phyloP scores from a whole-genome alignment of 2,797 vertebrate species.

The Lateolabrax maculatus region DNA sequence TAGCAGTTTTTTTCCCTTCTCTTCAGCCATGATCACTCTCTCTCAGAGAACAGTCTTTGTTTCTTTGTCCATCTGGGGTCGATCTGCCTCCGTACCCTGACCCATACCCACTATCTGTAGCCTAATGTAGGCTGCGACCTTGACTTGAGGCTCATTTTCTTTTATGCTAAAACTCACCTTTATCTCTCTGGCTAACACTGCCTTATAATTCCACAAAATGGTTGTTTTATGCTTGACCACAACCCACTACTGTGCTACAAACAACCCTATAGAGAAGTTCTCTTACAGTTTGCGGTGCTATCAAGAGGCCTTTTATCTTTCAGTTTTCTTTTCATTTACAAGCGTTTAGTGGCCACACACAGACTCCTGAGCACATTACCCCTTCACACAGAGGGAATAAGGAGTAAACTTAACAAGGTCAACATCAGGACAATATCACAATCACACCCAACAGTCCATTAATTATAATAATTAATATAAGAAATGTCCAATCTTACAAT shows the following conservation, averaged over 20 bases:
- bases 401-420: not conserved
- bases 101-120: not conserved
- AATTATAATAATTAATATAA: no score
- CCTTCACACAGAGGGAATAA: slow-evolving; percentile 4
- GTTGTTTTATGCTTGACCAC: slow-evolving; percentile 3
- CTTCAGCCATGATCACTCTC: not conserved
- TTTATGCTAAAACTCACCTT: not conserved
- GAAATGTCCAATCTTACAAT: no score
- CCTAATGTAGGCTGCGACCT: not conserved
- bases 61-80: not conserved
- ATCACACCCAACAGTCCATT: not conserved
- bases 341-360: slow-evolving; percentile 6
- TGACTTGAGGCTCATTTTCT: not conserved
- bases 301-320: slow-evolving; percentile 6
- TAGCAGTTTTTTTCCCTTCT: not conserved
- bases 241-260: not conserved
- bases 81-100: not conserved
- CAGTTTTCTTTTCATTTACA: not conserved
- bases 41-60: not conserved
- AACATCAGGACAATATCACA: not conserved
- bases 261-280: slow-evolving; percentile 3
- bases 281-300: not conserved
- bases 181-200: not conserved
- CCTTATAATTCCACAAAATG: not conserved
- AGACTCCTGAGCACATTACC: not conserved